Percentiles rank a stretch among this genome's conserved stretches.
These are phyloP conservation scores for Caenorhabditis remanei DNA, from an alignment of 1,140 invertebrate genomes.

Conservation along the genomic window DNA sequence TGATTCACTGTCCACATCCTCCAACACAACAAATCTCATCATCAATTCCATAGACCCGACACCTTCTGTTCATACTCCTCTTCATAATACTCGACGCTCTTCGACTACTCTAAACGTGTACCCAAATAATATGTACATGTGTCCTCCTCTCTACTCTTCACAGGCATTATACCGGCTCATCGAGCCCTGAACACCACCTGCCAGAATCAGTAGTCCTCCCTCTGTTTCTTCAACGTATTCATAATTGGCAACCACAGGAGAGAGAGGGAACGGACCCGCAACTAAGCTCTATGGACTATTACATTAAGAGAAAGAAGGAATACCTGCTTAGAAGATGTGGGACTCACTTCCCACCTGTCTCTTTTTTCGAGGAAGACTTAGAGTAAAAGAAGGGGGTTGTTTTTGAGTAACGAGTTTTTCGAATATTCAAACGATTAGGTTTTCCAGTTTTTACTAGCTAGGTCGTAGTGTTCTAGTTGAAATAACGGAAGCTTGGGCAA, in stretches of 20 bases:
- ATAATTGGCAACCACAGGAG: conserved; percentile 26
- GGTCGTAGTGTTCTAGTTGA: too few species aligned
- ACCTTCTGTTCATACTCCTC: conserved; percentile 30
- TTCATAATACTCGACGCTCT: background rate
- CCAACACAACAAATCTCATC: background rate
- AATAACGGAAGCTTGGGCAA: too few species aligned
- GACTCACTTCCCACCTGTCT: conserved; percentile 40
- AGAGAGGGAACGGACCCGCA: background rate
- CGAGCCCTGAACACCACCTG: conserved; percentile 52
- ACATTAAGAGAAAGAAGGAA: conserved; percentile 21
- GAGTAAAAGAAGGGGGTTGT: background rate
- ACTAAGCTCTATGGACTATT: conserved; percentile 27
- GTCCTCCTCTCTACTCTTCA: conserved; percentile 1
- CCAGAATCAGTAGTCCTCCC: background rate
- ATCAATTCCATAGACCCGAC: conserved; percentile 47
- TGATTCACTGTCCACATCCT: background rate
- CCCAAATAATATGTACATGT: conserved; percentile 55
- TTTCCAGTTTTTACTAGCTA: too few species aligned
- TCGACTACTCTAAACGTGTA: conserved; percentile 12
- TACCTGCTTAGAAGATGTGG: conserved; percentile 16
- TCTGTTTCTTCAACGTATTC: background rate
- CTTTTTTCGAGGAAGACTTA: background rate
- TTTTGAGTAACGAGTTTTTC: too few species aligned
- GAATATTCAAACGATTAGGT: too few species aligned
- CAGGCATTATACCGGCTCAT: conserved; percentile 50